Conservation (phyloP, 2,113 vertebrate species). For the Xenopus laevis region DNA sequence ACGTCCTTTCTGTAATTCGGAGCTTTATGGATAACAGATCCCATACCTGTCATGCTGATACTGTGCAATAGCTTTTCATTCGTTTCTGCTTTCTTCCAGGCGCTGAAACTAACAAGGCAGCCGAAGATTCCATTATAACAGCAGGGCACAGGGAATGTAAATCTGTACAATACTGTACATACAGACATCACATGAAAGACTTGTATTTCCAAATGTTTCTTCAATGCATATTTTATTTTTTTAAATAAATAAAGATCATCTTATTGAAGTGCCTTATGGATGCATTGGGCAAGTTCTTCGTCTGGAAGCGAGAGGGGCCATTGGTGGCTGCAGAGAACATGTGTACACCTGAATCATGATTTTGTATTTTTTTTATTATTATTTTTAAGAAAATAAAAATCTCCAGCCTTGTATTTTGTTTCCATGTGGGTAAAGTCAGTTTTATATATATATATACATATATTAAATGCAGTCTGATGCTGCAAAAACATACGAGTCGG, state of each 20-base stretch:
- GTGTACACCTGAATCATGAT: slow-evolving; percentile 42
- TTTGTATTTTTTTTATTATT: slow-evolving; percentile 51
- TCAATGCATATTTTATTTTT: slow-evolving; percentile 76
- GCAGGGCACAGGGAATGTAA: slow-evolving; percentile 50
- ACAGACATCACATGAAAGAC: slow-evolving; percentile 54
- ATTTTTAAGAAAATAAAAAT: slow-evolving; percentile 41
- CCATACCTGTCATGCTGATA: no score
- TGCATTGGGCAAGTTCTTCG: slow-evolving; percentile 58
- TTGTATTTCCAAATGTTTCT: slow-evolving; percentile 65
- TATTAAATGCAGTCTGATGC: no score
- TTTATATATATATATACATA: not conserved
- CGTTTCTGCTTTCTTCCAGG: slow-evolving; percentile 58
- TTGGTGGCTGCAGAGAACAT: slow-evolving; percentile 43
- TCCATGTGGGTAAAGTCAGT: not conserved
- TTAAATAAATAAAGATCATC: slow-evolving; percentile 62
- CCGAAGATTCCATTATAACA: slow-evolving; percentile 74
- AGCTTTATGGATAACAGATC: no score
- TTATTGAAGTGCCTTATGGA: slow-evolving; percentile 76
- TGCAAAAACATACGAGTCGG: no score
- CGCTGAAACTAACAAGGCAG: slow-evolving; percentile 72
- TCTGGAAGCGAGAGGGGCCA: slow-evolving; percentile 55
- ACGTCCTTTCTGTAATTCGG: no score
- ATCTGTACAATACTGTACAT: slow-evolving; percentile 64
- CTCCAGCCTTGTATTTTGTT: not conserved
- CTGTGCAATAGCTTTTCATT: no score